Percentiles rank a stretch among this genome's conserved stretches.
These are phyloP conservation scores for Stomatorhinus ivindoensis DNA, from an alignment of 2,113 vertebrate genomes.

Conservation along the genomic window DNA sequence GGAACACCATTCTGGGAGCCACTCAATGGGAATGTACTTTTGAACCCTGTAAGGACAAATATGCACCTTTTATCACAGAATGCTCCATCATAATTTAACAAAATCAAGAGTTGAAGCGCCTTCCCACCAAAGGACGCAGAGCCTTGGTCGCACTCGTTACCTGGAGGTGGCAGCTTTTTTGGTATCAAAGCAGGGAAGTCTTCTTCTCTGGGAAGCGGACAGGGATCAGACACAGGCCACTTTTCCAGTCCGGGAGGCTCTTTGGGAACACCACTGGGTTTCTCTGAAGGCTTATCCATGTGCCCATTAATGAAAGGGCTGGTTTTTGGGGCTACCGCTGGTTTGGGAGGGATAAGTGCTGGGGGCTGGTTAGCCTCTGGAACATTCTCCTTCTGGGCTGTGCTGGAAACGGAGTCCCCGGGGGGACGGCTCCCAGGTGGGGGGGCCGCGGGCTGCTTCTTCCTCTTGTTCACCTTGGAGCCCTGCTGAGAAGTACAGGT, in stretches of 20 bases:
- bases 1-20: constrained; percentile 42
- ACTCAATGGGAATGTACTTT: constrained; percentile 74
- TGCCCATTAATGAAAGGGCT: constrained; percentile 67
- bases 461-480: constrained; percentile 72
- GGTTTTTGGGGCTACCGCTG: constrained; percentile 10
- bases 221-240: constrained; percentile 45
- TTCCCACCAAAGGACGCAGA: neutral
- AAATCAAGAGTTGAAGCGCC: neutral
- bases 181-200: constrained; percentile 85
- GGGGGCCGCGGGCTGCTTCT: constrained; percentile 53
- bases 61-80: neutral
- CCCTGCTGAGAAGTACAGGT: constrained; percentile 57
- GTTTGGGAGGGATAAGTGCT: constrained; percentile 25
- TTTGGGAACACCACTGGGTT: constrained; percentile 42
- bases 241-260: constrained; percentile 57
- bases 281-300: constrained; percentile 48
- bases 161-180: constrained; percentile 81
- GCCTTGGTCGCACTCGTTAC: constrained; percentile 44
- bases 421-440: neutral
- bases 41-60: constrained; percentile 71
- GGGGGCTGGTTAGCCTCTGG: constrained; percentile 53
- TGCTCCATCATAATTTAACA: neutral
- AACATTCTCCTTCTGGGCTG: constrained; percentile 56
- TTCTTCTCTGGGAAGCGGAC: constrained; percentile 65
- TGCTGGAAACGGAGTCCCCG: neutral